Evolutionary conservation across 2,113 vertebrate genomes (phyloP).

Genomic region (Opisthocomus hoazin): DNA sequence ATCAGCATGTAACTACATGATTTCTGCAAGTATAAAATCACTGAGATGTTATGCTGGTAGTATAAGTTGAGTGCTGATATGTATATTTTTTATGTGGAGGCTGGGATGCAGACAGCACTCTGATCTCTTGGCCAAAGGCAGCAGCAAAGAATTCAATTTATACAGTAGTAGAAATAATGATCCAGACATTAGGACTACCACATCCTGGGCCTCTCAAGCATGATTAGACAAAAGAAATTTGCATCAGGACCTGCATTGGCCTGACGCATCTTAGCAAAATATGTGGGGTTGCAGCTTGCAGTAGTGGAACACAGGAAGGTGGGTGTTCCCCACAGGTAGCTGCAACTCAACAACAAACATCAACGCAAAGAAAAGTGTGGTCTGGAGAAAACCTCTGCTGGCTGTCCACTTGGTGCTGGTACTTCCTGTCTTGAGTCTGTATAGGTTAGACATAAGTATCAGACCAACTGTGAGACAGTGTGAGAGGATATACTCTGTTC

Average conservation of each 20-base stretch:
- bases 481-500: neutral
- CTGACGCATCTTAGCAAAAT: neutral
- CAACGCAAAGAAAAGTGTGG: neutral
- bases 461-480: neutral
- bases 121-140: neutral
- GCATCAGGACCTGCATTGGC: neutral
- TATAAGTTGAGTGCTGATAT: neutral
- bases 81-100: neutral
- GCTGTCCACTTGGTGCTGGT: neutral
- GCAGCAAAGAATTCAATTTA: neutral
- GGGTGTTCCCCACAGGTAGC: neutral
- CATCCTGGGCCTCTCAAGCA: neutral
- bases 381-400: neutral
- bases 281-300: neutral
- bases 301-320: neutral
- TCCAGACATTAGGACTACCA: neutral
- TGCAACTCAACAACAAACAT: neutral
- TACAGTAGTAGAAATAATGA: neutral
- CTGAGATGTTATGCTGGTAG: accelerated
- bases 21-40: neutral
- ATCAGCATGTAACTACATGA: neutral
- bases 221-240: neutral
- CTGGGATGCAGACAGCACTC: neutral
- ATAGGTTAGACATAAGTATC: neutral
- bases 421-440: neutral